Evolutionary conservation across 1,140 invertebrate genomes (phyloP), one percentile per base, ranked within the genome.

Genomic region (Neuroterus valhalla): DNA sequence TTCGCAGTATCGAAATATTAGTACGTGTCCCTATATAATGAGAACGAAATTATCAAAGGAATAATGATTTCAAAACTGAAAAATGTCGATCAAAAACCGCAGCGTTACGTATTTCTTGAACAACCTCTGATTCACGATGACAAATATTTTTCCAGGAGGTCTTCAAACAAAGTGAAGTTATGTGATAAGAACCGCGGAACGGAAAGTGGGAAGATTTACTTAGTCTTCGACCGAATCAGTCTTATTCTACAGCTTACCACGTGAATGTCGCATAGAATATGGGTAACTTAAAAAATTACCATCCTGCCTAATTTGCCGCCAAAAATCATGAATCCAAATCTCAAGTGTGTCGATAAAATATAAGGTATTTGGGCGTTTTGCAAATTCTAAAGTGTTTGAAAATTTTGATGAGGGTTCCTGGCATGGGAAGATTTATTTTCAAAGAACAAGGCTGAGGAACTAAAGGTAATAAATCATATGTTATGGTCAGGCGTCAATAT

Each of bases 281-380:
- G 55, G 55, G 12, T n/a, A 31, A 62, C n/a, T 62, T 62, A 23
- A 62, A 62, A 62, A 62, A 62, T 62, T 62, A 5, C 3, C 11
- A n/a, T 38, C 23, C 23, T 15, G n/a, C 14, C 31, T 62, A 23
- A 62, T 62, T 62, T 23, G 26, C 11, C 14, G 55, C 55, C 55
- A 62, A 62, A 62, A 38, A 31, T 62, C 23, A 62, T 62, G 23
- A 8, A 62, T 62, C 55, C 55, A 15, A 62, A 62, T 38, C 23
- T 12, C 14, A 62, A 62, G 23, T 38, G 55, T 62, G 55, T 26
- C 55, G 23, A 31, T 62, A 62, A 62, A 62, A 62, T 62, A 62
- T 38, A 62, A 62, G 55, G 14, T 26, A 26, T 38, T 55, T 62
- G 23, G 14, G 23, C n/a, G 55, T 15, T 62, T 62, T 26, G n/a